These are phyloP conservation scores for Antigone vipio DNA, from an alignment of 2,113 vertebrate genomes.

Conservation along the genomic window DNA sequence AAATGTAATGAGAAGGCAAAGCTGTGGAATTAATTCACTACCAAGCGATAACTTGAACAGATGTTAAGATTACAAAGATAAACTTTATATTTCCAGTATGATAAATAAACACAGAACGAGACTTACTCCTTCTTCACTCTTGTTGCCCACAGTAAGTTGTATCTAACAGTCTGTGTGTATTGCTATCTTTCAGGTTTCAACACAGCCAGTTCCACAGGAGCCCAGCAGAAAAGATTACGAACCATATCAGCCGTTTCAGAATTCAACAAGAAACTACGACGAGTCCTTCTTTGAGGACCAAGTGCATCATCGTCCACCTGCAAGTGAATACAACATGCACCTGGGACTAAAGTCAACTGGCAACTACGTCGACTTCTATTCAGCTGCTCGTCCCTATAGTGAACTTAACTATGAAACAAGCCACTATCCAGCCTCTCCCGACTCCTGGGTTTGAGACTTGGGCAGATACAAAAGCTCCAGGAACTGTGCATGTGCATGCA, in stretches of 20 bases:
- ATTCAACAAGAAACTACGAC: slow-evolving; percentile 92
- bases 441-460: slow-evolving; percentile 94
- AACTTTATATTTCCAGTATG: neutral
- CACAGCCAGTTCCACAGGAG: slow-evolving; percentile 91
- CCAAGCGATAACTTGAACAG: neutral
- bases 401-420: slow-evolving; percentile 99
- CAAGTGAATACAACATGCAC: slow-evolving; percentile 97
- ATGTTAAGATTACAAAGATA: neutral
- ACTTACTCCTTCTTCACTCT: neutral
- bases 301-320: slow-evolving; percentile 86
- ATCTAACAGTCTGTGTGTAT: neutral
- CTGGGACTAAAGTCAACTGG: slow-evolving; percentile 99
- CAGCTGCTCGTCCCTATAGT: slow-evolving; percentile 97
- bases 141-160: neutral
- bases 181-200: slow-evolving; percentile 77
- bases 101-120: neutral
- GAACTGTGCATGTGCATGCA: slow-evolving; percentile 99
- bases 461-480: slow-evolving; percentile 66
- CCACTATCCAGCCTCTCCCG: slow-evolving; percentile 98
- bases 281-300: slow-evolving; percentile 92
- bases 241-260: slow-evolving; percentile 92
- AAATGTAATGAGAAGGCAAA: neutral
- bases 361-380: slow-evolving; percentile 99
- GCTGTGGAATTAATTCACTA: neutral
- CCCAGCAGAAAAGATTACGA: slow-evolving; percentile 94